A percentile compares a stretch with the other conserved stretches of the same genome.
phyloP scores from a whole-genome alignment of 2,888 invertebrate species.

The Tetranychus piercei region DNA sequence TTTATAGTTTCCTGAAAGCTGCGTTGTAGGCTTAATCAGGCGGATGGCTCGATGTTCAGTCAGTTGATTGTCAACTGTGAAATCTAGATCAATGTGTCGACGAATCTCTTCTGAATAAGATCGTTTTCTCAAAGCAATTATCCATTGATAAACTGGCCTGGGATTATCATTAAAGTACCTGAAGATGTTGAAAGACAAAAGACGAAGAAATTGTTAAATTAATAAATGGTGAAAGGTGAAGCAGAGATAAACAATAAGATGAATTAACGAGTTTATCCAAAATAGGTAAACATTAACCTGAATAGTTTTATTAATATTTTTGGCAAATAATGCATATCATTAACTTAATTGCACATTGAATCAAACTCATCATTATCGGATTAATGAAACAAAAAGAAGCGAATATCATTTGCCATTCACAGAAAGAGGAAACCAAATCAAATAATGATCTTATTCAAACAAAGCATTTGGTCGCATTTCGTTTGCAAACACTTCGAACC shows the following conservation, averaged over 20 bases:
- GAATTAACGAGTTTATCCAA: constrained; percentile 2
- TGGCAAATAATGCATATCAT: constrained; percentile 2
- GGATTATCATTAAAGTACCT: constrained; percentile 25
- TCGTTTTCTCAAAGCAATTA: constrained; percentile 20
- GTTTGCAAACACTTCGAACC: no score
- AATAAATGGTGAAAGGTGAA: not conserved
- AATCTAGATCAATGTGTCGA: constrained; percentile 17
- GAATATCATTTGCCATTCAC: no score
- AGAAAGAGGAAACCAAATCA: no score
- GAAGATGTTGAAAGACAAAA: not conserved
- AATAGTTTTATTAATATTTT: not conserved
- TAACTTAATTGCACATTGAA: not conserved
- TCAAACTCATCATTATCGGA: no score
- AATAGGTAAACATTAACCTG: not conserved
- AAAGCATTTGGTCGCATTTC: no score
- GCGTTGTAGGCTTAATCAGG: constrained; percentile 20
- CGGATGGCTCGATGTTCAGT: constrained; percentile 3
- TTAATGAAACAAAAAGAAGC: no score
- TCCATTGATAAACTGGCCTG: constrained; percentile 27
- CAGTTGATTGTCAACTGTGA: not conserved
- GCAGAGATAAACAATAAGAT: not conserved
- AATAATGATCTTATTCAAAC: no score
- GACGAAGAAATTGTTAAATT: not conserved
- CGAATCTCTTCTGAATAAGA: constrained; percentile 15
- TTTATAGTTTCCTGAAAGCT: constrained; percentile 24